phyloP scores from a whole-genome alignment of 2,113 vertebrate species.

The Saguinus imperator region DNA sequence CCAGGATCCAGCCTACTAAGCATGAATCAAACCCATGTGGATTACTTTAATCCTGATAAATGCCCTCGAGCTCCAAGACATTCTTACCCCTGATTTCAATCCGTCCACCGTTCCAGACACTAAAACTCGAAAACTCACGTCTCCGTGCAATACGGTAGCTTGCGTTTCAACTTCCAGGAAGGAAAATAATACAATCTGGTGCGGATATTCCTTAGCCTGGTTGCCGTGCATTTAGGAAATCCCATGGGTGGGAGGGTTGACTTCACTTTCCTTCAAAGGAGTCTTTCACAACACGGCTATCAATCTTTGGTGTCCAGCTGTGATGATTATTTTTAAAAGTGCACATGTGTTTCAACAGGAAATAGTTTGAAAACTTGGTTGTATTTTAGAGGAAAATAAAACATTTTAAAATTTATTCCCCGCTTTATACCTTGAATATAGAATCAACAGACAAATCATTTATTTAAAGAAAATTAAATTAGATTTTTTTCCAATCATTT shows the following conservation, averaged over 20 bases:
- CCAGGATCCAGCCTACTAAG: background rate
- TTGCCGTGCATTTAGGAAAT: background rate
- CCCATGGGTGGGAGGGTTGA: rapidly evolving
- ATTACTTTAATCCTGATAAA: background rate
- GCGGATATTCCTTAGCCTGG: background rate
- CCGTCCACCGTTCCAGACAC: background rate
- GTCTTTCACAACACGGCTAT: rapidly evolving
- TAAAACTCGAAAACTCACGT: no score
- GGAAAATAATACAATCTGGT: background rate
- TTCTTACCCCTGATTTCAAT: background rate
- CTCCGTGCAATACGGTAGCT: background rate
- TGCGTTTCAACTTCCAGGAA: background rate
- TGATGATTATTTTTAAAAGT: background rate
- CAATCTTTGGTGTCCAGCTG: background rate
- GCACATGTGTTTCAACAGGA: background rate
- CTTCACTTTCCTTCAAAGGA: background rate
- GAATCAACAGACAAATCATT: slow-evolving; percentile 4
- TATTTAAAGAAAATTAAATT: slow-evolving; percentile 27
- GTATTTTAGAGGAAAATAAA: slow-evolving; percentile 12
- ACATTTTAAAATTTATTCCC: background rate
- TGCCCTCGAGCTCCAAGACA: background rate
- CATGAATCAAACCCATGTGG: background rate
- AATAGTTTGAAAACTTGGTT: background rate
- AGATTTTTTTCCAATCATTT: slow-evolving; percentile 20
- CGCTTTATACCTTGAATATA: slow-evolving; percentile 46